Evolutionary conservation across 2,113 vertebrate species (phyloP), one percentile per base, ranked within the genome.

Genomic region (Ailurus styani): DNA sequence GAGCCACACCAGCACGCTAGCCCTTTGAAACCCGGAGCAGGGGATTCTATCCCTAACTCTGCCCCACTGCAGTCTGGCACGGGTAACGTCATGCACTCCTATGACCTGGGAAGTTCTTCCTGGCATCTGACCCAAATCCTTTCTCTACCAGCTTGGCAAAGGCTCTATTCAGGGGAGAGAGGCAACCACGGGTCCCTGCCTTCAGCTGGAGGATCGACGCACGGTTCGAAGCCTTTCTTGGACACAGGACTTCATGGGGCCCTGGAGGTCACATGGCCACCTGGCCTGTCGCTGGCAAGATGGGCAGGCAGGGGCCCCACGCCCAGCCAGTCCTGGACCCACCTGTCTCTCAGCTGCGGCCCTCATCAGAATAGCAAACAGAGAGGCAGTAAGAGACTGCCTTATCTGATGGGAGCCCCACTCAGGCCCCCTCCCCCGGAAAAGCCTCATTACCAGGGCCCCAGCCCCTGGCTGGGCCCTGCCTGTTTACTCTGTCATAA

Each of bases 381-480:
- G 57, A 47, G 42, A 87, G 52, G 91, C 40, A 60, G 45, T 17
- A 62, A 37, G 94, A 34, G 73, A 34, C 88, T 66, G 34, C 29
- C 60, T 97, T 94, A 93, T 81, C 95, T 94, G 95, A 75, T 83
- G 84, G 95, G 77, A 96, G 73, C 82, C 85, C 42, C 31, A 23
- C 47, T 57, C 45, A 15, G 81, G 91, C 66, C 78, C 88, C 70
- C 64, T 52, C 88, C 79, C 75, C 91, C 31, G 68, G 64, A 96
- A 96, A 90, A 93, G 66, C 70, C 96, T 97, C 78, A 95, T 95
- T 89, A 88, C 45, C 45, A 31, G 45, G 4, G 90, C n/a, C 60
- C 55, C 73, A 52, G 73, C 79, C 84, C 64, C 85, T 21, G 62
- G 42, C 95, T 95, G 54, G 57, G 54, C 52, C 52, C 2, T 10